A percentile compares a stretch with the other conserved stretches of the same genome.
Conservation (phyloP, 2,888 invertebrate species). For the Artemia sp. region DNA sequence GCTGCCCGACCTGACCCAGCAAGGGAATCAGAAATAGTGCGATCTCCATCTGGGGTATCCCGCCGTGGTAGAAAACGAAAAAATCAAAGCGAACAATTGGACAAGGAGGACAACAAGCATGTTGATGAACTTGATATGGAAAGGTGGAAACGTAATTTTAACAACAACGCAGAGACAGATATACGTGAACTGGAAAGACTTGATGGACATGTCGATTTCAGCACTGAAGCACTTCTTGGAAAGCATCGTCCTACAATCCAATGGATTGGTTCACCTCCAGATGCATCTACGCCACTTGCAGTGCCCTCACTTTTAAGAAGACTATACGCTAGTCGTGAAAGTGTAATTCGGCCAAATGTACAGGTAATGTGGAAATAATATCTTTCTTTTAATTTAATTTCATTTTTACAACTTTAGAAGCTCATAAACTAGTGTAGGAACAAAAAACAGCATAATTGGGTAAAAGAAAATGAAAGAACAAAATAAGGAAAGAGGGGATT, state of each 20-base stretch:
- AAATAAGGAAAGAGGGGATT: too few species aligned
- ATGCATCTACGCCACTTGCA: conserved; percentile 44
- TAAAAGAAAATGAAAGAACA: too few species aligned
- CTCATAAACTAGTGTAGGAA: too few species aligned
- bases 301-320: conserved; percentile 76
- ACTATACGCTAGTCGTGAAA: conserved; percentile 79
- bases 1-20: conserved; percentile 1
- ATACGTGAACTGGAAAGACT: conserved; percentile 24
- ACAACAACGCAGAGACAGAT: conserved; percentile 18
- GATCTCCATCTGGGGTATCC: not conserved
- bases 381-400: conserved; percentile 27
- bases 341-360: conserved; percentile 79
- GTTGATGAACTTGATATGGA: not conserved
- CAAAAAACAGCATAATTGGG: too few species aligned
- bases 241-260: conserved; percentile 44
- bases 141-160: not conserved
- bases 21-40: not conserved
- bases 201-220: conserved; percentile 47
- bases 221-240: conserved; percentile 62
- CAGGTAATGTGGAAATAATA: conserved; percentile 31
- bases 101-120: not conserved
- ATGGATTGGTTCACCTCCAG: conserved; percentile 59
- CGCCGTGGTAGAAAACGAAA: conserved; percentile 7
- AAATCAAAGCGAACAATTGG: not conserved
- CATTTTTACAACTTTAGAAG: too few species aligned